phyloP scores from a whole-genome alignment of 2,888 invertebrate species.

The Agrochola lota region DNA sequence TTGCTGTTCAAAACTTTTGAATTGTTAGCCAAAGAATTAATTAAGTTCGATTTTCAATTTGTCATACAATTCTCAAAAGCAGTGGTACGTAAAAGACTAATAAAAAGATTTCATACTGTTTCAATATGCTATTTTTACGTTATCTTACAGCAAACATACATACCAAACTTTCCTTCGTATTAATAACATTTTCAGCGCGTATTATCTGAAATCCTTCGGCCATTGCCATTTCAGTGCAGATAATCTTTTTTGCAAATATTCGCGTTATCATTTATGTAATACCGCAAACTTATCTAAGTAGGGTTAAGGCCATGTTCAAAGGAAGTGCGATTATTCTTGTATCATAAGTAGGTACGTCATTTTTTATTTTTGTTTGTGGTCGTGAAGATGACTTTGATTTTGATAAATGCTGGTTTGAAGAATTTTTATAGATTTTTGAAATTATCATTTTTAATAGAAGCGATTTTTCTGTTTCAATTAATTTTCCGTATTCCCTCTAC shows the following conservation, averaged over 20 bases:
- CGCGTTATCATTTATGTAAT: constrained; percentile 66
- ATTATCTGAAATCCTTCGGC: constrained; percentile 57
- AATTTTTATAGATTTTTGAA: neutral
- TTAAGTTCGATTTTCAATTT: neutral
- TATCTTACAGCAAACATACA: constrained; percentile 39
- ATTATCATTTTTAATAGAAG: too few relatives aligned
- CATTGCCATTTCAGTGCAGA: constrained; percentile 62
- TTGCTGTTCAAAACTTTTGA: neutral
- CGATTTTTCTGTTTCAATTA: neutral
- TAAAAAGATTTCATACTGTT: constrained; percentile 12
- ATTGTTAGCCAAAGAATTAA: neutral
- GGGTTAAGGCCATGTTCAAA: constrained; percentile 64
- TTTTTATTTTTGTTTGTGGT: constrained; percentile 2
- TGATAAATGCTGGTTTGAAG: constrained; percentile 4
- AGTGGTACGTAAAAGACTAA: neutral
- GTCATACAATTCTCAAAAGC: neutral
- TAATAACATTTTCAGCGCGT: constrained; percentile 20
- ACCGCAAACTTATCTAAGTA: constrained; percentile 61
- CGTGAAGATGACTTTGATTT: constrained; percentile 2
- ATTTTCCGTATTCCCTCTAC: neutral
- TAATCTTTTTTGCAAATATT: constrained; percentile 65
- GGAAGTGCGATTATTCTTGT: constrained; percentile 57
- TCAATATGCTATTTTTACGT: constrained; percentile 26
- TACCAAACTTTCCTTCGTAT: constrained; percentile 25
- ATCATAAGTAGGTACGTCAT: constrained; percentile 21